Evolutionary conservation across 37 sponge, comb jelly and placozoan genomes (phyloP).

Genomic region (Axinella damicornis): DNA sequence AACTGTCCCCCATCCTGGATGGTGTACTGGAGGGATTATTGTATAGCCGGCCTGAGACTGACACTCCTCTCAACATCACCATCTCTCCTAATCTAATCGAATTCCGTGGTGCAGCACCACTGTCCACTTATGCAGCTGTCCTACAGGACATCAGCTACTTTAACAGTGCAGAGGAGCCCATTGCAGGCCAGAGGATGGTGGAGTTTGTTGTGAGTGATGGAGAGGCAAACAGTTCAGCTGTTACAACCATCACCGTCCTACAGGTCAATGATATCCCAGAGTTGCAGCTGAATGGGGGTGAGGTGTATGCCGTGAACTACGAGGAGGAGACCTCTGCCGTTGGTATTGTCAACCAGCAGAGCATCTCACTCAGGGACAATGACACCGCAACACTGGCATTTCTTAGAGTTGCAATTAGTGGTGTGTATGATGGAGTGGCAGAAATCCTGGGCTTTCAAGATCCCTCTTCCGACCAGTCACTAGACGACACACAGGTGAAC

Average conservation of each 20-base stretch:
- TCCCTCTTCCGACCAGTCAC: constrained; percentile 20
- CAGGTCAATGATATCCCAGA: constrained; percentile 58
- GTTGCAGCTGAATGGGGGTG: not conserved
- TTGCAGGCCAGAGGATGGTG: constrained; percentile 12
- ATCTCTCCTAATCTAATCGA: not conserved
- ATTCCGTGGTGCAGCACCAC: constrained; percentile 34
- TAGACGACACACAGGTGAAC: not conserved
- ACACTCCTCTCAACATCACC: not conserved
- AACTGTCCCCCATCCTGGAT: constrained; percentile 7
- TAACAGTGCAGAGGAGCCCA: constrained; percentile 69
- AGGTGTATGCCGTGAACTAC: constrained; percentile 12
- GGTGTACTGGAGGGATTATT: constrained; percentile 31
- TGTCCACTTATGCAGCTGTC: constrained; percentile 3
- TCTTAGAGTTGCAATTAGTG: constrained; percentile 9
- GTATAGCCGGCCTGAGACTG: not conserved
- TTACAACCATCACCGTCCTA: constrained; percentile 13
- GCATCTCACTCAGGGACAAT: constrained; percentile 16
- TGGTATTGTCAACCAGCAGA: not conserved
- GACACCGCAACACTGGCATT: constrained; percentile 49
- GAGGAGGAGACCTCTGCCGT: constrained; percentile 44
- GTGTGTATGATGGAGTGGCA: constrained; percentile 41
- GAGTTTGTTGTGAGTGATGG: constrained; percentile 44
- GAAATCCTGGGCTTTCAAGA: constrained; percentile 47
- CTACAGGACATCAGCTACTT: constrained; percentile 45
- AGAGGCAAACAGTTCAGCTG: constrained; percentile 28